These are phyloP conservation scores for Piezodorus guildinii DNA, from an alignment of 1,140 invertebrate species.

Conservation along the genomic window DNA sequence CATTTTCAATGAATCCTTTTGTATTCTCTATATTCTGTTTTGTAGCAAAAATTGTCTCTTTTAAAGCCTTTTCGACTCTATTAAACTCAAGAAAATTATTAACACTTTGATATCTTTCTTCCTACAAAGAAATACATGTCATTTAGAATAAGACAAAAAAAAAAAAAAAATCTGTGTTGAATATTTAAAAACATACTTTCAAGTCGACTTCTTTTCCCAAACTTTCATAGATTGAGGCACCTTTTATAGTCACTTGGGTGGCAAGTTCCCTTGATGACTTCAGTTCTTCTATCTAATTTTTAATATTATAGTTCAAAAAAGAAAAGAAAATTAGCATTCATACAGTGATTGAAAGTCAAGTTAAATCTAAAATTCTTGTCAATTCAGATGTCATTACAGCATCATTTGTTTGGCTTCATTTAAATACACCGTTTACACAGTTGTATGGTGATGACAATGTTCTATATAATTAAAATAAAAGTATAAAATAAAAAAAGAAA, in stretches of 20 bases:
- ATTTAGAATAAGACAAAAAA: neutral
- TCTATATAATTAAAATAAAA: no score
- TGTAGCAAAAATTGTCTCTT: conserved; percentile 53
- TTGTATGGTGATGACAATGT: no score
- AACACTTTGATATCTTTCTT: conserved; percentile 49
- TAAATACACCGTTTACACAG: no score
- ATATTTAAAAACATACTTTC: conserved; percentile 27
- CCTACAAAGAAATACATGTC: conserved; percentile 32
- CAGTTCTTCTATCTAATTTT: conserved; percentile 56
- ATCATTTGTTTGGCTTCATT: no score
- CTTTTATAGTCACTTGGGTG: conserved; percentile 79
- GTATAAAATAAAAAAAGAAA: no score
- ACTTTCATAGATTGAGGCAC: conserved; percentile 81
- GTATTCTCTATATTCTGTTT: conserved; percentile 59
- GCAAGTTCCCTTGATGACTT: conserved; percentile 77
- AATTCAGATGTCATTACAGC: no score
- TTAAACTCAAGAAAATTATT: conserved; percentile 70
- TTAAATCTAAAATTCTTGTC: conserved; percentile 7
- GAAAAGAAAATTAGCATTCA: conserved; percentile 24
- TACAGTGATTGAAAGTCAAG: neutral
- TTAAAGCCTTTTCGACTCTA: conserved; percentile 63
- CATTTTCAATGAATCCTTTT: conserved; percentile 64
- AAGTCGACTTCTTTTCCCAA: conserved; percentile 80
- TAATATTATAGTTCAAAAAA: no score
- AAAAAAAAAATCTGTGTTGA: neutral